Evolutionary conservation across 2,888 invertebrate genomes (phyloP).

Genomic region (Cheilosia scutellata): DNA sequence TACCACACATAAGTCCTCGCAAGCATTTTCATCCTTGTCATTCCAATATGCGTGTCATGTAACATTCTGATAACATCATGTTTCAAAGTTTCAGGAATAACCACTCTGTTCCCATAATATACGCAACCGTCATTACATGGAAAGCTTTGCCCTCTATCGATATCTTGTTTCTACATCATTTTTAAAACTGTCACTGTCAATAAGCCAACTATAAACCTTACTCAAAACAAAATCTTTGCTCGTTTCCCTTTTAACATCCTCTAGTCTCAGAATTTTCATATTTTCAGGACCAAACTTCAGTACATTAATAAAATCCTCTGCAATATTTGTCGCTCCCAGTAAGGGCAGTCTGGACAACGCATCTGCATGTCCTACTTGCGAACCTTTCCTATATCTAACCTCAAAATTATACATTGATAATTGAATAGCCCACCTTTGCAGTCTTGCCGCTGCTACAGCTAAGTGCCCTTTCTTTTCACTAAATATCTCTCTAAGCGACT

Average conservation of each 20-base stretch:
- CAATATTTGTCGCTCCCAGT: constrained; percentile 27
- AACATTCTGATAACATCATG: constrained; percentile 53
- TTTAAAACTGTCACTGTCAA: constrained; percentile 50
- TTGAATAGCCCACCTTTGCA: too few species aligned
- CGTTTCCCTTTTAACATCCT: constrained; percentile 50
- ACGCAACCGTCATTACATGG: constrained; percentile 32
- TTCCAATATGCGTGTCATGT: constrained; percentile 77
- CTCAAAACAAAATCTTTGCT: constrained; percentile 31
- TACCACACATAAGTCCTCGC: constrained; percentile 78
- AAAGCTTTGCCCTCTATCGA: neutral
- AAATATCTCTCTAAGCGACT: constrained; percentile 74
- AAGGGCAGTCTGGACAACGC: constrained; percentile 62
- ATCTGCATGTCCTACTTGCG: constrained; percentile 62
- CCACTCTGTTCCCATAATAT: constrained; percentile 48
- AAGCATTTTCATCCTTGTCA: constrained; percentile 79
- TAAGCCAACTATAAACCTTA: constrained; percentile 7
- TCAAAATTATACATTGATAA: too few species aligned
- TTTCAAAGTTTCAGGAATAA: constrained; percentile 60
- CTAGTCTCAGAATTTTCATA: constrained; percentile 75
- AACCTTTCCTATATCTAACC: constrained; percentile 18
- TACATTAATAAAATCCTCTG: constrained; percentile 34
- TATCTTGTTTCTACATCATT: neutral
- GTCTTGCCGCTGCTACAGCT: constrained; percentile 38
- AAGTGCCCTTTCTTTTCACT: constrained; percentile 44
- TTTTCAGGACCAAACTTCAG: constrained; percentile 45